Conservation (phyloP, 2,888 invertebrate species). For the Phrixothrix hirtus region DNA sequence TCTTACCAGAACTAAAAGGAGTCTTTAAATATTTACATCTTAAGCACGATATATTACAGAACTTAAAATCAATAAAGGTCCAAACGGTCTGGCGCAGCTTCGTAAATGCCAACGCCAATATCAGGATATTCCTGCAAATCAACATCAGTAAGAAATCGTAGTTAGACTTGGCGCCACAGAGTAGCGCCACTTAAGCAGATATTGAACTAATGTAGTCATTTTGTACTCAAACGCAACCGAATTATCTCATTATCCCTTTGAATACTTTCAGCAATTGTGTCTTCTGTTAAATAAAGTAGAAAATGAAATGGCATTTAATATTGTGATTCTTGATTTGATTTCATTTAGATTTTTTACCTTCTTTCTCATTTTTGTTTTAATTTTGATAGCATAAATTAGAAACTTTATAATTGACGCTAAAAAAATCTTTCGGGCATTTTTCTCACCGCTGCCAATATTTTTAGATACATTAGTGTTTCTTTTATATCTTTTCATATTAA, state of each 20-base stretch:
- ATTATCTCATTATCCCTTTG: constrained; percentile 52
- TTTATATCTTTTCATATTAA: no score
- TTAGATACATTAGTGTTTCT: no score
- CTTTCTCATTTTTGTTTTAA: constrained; percentile 3
- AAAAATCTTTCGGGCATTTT: no score
- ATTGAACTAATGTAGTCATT: constrained; percentile 31
- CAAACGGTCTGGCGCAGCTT: constrained; percentile 25
- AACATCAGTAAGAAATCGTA: background rate
- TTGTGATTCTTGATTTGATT: constrained; percentile 46
- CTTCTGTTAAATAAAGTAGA: constrained; percentile 49
- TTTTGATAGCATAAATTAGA: no score
- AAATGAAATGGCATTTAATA: constrained; percentile 52
- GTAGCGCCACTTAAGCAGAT: constrained; percentile 33
- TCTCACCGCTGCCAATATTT: no score
- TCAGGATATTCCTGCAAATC: constrained; percentile 13
- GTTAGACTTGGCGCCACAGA: constrained; percentile 21
- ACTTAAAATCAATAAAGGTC: constrained; percentile 26
- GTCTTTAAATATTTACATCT: constrained; percentile 4
- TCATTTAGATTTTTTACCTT: constrained; percentile 37
- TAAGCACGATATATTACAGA: constrained; percentile 9
- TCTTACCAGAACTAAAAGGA: background rate
- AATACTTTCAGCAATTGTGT: constrained; percentile 51
- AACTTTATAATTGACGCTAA: no score
- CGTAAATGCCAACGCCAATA: constrained; percentile 24
- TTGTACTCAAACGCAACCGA: constrained; percentile 33